Base-by-base conservation (phyloP, 2,888 invertebrate genomes). In the Ormyrus labotus region DNA sequence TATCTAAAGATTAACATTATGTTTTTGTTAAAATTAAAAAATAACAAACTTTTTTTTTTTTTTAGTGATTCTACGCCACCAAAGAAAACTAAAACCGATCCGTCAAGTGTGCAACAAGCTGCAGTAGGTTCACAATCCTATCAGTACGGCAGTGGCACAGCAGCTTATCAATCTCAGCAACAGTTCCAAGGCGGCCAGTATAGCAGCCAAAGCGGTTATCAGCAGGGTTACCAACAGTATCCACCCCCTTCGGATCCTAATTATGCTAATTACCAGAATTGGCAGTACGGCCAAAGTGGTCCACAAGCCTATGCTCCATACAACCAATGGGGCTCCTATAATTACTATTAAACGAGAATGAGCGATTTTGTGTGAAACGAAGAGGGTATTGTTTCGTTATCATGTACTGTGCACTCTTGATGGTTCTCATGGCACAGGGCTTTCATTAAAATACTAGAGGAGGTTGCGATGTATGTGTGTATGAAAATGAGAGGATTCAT, bases 151-250 rank as follows among this genome's bases (percentile, higher is more conserved):
- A 91, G 91, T 82, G 85, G 90, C 87, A 82, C 88, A 88, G 81
- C 91, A 0, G 87, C 90, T 1, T 91, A 91, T 77, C 90, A 90
- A 50, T 90, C 90, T 0, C 89, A 89, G 61, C 90, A 90, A 72
- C 90, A 90, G 78, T 91, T 90, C 81, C 90, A 89, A 77, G 85
- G 92, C 81, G 91, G 92, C 11, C 92, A 93, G 82, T 93, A 93
- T 83, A 91, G 92, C 64, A 92, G 92, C 51, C 91, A 91, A 84
- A 90, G 91, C 77, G 91, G 91, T 83, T 92, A 92, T 50, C 93
- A 93, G 84, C 93, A 93, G 78, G 87, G 90, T 61, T 91, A 90
- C 81, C 90, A 90, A 72, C 90, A 91, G 53, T 91, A 90, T 75
- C 90, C 90, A 64, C 89, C 90, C 2, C 90, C 90, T 3, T 90